Evolutionary conservation across 2,888 invertebrate species (phyloP).

Genomic region (Drosophila leonis): DNA sequence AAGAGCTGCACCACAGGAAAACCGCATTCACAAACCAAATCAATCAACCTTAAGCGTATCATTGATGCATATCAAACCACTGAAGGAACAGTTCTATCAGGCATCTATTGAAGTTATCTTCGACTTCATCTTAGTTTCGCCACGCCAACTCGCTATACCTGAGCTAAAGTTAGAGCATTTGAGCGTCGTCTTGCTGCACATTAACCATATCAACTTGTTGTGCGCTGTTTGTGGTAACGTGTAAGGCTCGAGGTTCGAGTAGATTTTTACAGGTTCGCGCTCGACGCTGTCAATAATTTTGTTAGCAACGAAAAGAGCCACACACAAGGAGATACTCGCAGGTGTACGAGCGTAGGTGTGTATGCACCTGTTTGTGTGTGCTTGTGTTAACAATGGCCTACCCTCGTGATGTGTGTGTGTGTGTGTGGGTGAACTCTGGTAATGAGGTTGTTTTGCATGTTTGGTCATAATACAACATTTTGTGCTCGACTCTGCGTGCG

Average conservation of each 20-base stretch:
- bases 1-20: background rate
- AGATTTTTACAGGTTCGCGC: slow-evolving; percentile 9
- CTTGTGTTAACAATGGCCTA: slow-evolving; percentile 46
- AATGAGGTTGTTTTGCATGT: slow-evolving; percentile 79
- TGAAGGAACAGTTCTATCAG: background rate
- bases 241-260: slow-evolving; percentile 7
- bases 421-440: slow-evolving; percentile 35
- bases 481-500: slow-evolving; percentile 31
- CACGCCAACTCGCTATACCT: background rate
- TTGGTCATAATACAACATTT: slow-evolving; percentile 63
- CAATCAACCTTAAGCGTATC: no score
- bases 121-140: no score
- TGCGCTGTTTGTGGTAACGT: background rate
- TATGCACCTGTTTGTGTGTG: slow-evolving; percentile 20
- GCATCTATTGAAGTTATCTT: no score
- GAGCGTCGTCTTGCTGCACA: background rate
- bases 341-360: slow-evolving; percentile 10
- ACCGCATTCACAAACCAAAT: background rate
- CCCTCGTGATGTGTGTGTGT: slow-evolving; percentile 13
- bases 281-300: slow-evolving; percentile 67
- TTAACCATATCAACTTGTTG: slow-evolving; percentile 1
- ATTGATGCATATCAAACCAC: background rate
- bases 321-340: slow-evolving; percentile 37
- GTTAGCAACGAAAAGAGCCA: slow-evolving; percentile 49
- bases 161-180: background rate